These are phyloP conservation scores for Elephas maximus DNA, from an alignment of 2,113 vertebrate genomes.

Conservation along the genomic window DNA sequence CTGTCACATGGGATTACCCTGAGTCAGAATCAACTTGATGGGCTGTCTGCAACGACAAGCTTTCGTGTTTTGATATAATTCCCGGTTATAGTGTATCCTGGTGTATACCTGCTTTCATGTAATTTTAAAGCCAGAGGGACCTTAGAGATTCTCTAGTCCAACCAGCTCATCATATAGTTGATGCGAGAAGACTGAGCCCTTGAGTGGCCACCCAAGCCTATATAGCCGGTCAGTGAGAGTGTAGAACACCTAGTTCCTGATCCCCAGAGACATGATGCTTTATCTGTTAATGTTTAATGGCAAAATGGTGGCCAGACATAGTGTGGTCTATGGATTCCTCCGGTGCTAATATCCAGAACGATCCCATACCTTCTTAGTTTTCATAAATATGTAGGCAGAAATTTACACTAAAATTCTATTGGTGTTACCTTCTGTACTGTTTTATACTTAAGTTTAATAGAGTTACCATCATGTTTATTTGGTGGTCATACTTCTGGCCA, in stretches of 20 bases:
- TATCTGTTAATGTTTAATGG: not conserved
- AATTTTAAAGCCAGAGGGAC: slow-evolving; percentile 23
- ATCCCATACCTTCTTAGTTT: not conserved
- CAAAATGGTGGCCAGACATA: not conserved
- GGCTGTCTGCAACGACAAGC: not conserved
- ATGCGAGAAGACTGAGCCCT: not conserved
- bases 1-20: not conserved
- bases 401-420: not conserved
- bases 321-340: not conserved
- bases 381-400: slow-evolving; percentile 13
- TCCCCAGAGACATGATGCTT: not conserved
- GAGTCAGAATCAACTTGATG: not conserved
- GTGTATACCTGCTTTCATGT: not conserved
- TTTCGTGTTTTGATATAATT: slow-evolving; percentile 21
- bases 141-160: not conserved
- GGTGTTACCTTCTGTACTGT: slow-evolving; percentile 31
- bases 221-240: not conserved
- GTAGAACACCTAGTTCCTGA: not conserved
- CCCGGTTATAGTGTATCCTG: not conserved
- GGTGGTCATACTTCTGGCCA: not conserved
- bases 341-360: not conserved
- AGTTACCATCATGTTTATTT: not conserved
- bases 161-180: not conserved
- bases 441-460: slow-evolving; percentile 38
- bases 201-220: not conserved